Conservation (phyloP, 2,888 invertebrate genomes). For the Volucella inanis region DNA sequence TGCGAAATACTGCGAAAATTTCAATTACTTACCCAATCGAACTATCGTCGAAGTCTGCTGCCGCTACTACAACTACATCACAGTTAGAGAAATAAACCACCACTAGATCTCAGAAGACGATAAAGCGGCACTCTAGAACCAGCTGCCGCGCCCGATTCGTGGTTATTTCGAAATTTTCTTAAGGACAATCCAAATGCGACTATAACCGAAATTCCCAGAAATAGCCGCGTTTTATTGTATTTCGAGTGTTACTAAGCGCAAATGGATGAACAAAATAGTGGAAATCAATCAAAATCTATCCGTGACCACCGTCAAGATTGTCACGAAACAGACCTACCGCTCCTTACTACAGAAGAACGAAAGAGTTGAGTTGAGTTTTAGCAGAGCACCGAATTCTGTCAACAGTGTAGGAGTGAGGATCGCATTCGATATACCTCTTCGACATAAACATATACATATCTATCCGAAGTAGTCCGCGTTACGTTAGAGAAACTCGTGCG, state of each 20-base stretch:
- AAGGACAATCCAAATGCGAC: conserved; percentile 83
- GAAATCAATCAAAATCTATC: conserved; percentile 76
- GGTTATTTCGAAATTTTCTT: conserved; percentile 84
- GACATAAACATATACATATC: no score
- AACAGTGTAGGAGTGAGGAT: conserved; percentile 39
- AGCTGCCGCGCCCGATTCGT: conserved; percentile 86
- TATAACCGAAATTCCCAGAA: conserved; percentile 79
- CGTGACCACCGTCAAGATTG: neutral
- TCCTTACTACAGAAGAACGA: no score
- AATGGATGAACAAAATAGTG: conserved; percentile 80
- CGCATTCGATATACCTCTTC: conserved; percentile 73
- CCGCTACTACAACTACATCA: conserved; percentile 85
- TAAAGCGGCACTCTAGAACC: conserved; percentile 84
- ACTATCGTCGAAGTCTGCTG: conserved; percentile 86
- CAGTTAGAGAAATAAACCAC: conserved; percentile 81
- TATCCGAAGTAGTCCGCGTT: conserved; percentile 20
- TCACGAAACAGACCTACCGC: no score
- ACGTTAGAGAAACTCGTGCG: conserved; percentile 47
- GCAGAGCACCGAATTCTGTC: conserved; percentile 36
- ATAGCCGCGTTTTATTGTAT: conserved; percentile 63
- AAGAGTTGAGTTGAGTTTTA: no score
- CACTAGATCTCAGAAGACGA: conserved; percentile 88
- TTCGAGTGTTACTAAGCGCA: conserved; percentile 77
- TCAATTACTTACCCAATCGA: no score
- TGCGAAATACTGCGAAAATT: no score